Base-by-base conservation (phyloP, 2,113 vertebrate genomes). In the Anas platyrhynchos region DNA sequence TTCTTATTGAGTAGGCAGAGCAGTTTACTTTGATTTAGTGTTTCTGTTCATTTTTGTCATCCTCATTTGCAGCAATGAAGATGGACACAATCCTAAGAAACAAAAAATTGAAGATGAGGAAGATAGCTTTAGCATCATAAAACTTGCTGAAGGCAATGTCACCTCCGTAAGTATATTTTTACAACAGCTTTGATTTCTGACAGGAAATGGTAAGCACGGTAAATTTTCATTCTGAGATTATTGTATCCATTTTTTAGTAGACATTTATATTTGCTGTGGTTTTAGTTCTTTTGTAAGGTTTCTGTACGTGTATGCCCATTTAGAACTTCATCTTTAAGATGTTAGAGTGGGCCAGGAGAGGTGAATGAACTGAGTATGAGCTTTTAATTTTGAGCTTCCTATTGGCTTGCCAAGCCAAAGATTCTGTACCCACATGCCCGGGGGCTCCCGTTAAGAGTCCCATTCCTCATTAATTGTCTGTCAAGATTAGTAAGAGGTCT, bases 101-200 rank as follows among this genome's bases (percentile, higher is more conserved):
- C 93, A 84, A 62, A 98, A 97, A 95, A 97, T 91, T 52, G 96
- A 97, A 91, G 98, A 99, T 11, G 98, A 97, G 26, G 98, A 98
- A 23, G 97, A 84, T 9, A 95, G 95, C 55, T 99, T 98, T 79
- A 99, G 96, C 87, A 74, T 99, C 74, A 95, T 97, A 16, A 96
- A 98, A 89, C 98, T 99, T 88, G 97, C 98, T 13, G 98, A 99
- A 94, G 99, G 99, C 94, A 98, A 34, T 12, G 61, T 99, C 87
- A 99, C 98, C 36, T 98, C 97, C 83, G 99, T 99, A 97, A 99
- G 98, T 83, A 73, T 65, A 31, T 82, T 85, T 94, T 93, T 93
- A 62, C 38, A 81, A 48, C 73, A 81, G 56, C 65, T 82, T 75
- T 75, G 26, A 61, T 88, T 89, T 16, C 13, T 83, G 50, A 29